Evolutionary conservation across 2,797 vertebrate species (phyloP), one percentile per base, ranked within the genome.

Genomic region (Chelonia mydas): DNA sequence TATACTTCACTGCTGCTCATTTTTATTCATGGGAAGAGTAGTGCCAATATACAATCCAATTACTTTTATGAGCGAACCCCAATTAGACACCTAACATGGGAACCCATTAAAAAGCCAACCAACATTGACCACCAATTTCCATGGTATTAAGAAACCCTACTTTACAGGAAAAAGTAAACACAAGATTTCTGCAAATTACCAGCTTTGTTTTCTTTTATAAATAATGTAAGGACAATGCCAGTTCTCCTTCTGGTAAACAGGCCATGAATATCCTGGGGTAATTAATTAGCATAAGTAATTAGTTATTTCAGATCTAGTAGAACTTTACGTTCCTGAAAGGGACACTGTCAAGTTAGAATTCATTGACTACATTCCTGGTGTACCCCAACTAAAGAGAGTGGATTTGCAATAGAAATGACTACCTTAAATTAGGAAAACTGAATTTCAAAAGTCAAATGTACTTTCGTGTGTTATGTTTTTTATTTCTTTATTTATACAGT

Each of bases 231-330:
- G 82, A 81, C 50, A 82, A 77, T 31, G 5, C 15, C 83, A 88
- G 4, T 51, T 94, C 45, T 94, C 9, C 80, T 89, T 45, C 76
- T 94, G 90, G 83, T 89, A 80, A 96, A 90, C 61, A 96, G 72
- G 84, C 37, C 93, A 51, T 94, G 61, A 80, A 96, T 95, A 89
- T 88, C 68, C 50, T 96, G 84, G 90, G 53, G n/a, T 94, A 65
- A 96, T 84, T 96, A 86, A 90, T 94, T 96, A 94, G 11, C 59
- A 74, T 76, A 88, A 91, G 3, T 16, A 95, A 55, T 51, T 59
- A 91, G 84, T 82, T 54, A 90, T 92, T 86, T 93, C 85, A 89
- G 61, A 49, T 27, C 78, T 87, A 88, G 81, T 65, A 86, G 4
- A 65, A 19, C 27, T 79, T 91, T 90, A 53, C n/a, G 17, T 86